Percentiles rank a stretch among this genome's conserved stretches.
phyloP scores from a whole-genome alignment of 2,113 vertebrate species.

The Coracopsis vasa region DNA sequence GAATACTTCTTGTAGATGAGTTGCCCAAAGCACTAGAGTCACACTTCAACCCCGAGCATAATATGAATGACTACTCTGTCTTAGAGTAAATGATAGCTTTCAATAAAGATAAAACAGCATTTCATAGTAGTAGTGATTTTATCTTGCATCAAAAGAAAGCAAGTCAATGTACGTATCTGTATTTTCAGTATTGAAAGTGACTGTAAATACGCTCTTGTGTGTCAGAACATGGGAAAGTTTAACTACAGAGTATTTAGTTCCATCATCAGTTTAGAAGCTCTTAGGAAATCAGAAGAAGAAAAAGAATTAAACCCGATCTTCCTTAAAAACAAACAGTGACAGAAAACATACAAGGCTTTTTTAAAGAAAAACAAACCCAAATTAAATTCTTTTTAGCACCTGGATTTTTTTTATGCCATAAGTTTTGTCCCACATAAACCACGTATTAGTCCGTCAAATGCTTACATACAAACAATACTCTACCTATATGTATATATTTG shows the following conservation, averaged over 20 bases:
- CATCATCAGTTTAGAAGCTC: not conserved
- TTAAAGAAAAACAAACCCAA: not conserved
- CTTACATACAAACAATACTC: not conserved
- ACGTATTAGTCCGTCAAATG: not conserved
- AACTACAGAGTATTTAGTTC: not conserved
- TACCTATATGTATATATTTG: not conserved
- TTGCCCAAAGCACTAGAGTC: not conserved
- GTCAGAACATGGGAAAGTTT: not conserved
- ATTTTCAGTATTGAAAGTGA: not conserved
- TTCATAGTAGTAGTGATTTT: not conserved
- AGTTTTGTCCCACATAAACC: not conserved
- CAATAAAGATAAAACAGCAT: not conserved
- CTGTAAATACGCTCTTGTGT: not conserved
- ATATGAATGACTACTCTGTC: not conserved
- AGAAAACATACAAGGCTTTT: not conserved
- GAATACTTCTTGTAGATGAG: not conserved
- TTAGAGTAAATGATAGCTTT: not conserved
- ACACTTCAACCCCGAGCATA: not conserved
- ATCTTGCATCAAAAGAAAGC: not conserved
- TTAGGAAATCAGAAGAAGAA: not conserved
- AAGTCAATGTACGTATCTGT: not conserved
- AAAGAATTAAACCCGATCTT: not conserved
- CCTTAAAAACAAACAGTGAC: not conserved
- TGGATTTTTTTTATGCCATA: not conserved
- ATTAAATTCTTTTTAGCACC: not conserved